phyloP scores from a whole-genome alignment of 1,140 invertebrate species.

The Ceratosolen fusciceps region DNA sequence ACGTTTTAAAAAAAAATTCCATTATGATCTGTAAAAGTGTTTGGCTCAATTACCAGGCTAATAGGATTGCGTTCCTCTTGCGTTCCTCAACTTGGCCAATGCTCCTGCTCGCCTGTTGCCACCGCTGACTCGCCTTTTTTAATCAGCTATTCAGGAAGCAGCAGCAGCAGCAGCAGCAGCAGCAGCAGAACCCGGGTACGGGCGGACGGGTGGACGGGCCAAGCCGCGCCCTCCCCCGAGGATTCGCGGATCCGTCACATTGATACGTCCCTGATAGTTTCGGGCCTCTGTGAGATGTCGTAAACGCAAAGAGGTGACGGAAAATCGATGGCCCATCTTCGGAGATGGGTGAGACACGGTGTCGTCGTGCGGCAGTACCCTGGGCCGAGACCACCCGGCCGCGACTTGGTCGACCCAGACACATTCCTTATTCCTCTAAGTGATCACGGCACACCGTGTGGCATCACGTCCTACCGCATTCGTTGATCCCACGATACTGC shows the following conservation, averaged over 20 bases:
- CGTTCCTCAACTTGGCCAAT: not conserved
- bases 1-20: slow-evolving; percentile 55
- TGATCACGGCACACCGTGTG: not conserved
- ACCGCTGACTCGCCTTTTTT: slow-evolving; percentile 38
- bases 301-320: slow-evolving; percentile 70
- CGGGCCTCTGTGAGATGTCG: slow-evolving; percentile 70
- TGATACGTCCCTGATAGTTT: slow-evolving; percentile 69
- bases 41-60: slow-evolving; percentile 56
- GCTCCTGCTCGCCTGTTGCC: slow-evolving; percentile 33
- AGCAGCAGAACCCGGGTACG: not conserved
- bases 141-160: slow-evolving; percentile 33
- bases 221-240: slow-evolving; percentile 23
- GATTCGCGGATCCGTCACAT: not conserved
- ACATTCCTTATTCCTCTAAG: not conserved
- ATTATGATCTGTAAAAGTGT: slow-evolving; percentile 57
- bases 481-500: no score
- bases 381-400: no score
- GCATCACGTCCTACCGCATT: no score
- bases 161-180: slow-evolving; percentile 13
- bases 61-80: slow-evolving; percentile 46
- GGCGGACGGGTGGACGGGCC: no score
- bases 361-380: no score
- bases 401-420: no score
- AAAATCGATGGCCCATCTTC: slow-evolving; percentile 67
- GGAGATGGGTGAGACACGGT: no score